Percentiles rank a stretch among this genome's conserved stretches.
Conservation (phyloP, 1,140 invertebrate species). For the Dreissena polymorpha region DNA sequence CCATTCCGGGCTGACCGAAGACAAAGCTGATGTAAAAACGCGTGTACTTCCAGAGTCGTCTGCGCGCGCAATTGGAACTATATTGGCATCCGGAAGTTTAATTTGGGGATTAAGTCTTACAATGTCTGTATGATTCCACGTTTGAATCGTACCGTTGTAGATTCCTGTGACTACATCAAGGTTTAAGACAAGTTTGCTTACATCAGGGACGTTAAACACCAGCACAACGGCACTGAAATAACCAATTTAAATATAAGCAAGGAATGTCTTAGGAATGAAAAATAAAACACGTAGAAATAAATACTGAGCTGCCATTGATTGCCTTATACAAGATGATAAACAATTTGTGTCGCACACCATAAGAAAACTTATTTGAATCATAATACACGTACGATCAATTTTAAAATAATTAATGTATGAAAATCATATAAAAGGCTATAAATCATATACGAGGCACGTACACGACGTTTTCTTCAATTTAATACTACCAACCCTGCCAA, state of each 20-base stretch:
- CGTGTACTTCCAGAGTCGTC: constrained; percentile 69
- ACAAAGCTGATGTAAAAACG: constrained; percentile 66
- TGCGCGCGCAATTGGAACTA: constrained; percentile 62
- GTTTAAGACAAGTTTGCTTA: constrained; percentile 51
- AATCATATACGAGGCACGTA: background rate
- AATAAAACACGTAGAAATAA: background rate
- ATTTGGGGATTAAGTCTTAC: constrained; percentile 51
- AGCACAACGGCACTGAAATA: constrained; percentile 61
- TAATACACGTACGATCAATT: background rate
- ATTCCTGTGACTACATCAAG: constrained; percentile 62
- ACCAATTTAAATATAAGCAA: background rate
- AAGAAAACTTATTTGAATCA: background rate
- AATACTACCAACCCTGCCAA: constrained; percentile 62
- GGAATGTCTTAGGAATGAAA: background rate
- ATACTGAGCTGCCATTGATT: background rate
- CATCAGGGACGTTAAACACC: constrained; percentile 56
- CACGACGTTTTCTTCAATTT: background rate
- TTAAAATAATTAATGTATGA: background rate
- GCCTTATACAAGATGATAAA: background rate
- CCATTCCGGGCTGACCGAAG: constrained; percentile 59
- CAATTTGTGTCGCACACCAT: background rate
- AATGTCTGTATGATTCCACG: constrained; percentile 63
- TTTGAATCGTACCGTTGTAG: constrained; percentile 62
- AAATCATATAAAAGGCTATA: background rate
- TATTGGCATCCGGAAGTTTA: constrained; percentile 55